Base-by-base conservation (phyloP, 2,888 invertebrate genomes). In the Pyrocoelia pectoralis region DNA sequence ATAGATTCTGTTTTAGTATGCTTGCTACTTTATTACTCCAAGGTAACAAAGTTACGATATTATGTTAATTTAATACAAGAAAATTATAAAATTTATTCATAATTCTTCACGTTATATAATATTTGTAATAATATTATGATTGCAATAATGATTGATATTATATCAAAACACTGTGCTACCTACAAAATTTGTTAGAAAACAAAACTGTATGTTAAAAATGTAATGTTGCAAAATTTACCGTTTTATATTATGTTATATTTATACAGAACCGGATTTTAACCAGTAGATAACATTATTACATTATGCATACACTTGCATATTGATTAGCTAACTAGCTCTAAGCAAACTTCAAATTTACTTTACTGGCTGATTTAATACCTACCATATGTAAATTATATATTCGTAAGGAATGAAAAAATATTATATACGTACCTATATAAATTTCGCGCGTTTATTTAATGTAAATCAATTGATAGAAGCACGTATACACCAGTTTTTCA, bases 241-340 rank as follows among this genome's bases (percentile, higher is more conserved):
- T 46, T 43, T 13, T 43, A 33, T 33, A 33, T n/a, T 10, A 33
- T 33, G 46, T 46, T 17, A 46, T 17, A 17, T 46, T 46, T 17
- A 46, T 10, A 15, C 46, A 46, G 18, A 46, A 46, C 46, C 46
- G 46, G 46, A 46, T 46, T 46, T 46, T 46, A 46, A 46, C 46
- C 15, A 18, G 10, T 10, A 46, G 46, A 46, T 46, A 46, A 46
- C 17, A 46, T 46, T 17, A 33, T 46, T 46, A 46, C 17, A 18
- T 46, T 46, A 46, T 46, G 15, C 46, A 46, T 17, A 46, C 46
- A 46, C 46, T 10, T 46, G 46, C 46, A 46, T 46, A 46, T 46
- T 46, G 15, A 46, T 33, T 33, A 33, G 33, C 10, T 33, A 33
- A 6, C 46, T 17, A 10, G 18, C 46, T 46, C n/a, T 46, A 46